phyloP scores from a whole-genome alignment of 2,888 invertebrate genomes.

The Acronicta alni region DNA sequence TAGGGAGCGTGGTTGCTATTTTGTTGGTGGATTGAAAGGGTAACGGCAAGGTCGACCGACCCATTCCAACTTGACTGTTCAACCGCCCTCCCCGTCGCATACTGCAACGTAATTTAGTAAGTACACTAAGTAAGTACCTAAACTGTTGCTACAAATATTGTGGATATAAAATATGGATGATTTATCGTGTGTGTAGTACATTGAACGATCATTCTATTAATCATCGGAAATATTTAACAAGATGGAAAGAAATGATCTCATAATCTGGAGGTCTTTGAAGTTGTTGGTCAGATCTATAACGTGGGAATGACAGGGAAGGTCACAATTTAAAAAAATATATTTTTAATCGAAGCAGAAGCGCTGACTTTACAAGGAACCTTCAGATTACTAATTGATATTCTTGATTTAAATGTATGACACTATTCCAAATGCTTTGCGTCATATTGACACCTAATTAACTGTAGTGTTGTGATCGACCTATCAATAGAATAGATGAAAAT shows the following conservation, averaged over 20 bases:
- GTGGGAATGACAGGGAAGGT: no score
- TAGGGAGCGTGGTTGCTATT: background rate
- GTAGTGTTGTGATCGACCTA: conserved; percentile 12
- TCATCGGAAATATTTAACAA: conserved; percentile 32
- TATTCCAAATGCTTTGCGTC: conserved; percentile 16
- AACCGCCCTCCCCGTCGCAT: conserved; percentile 7
- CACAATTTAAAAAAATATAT: background rate
- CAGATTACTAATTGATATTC: conserved; percentile 10
- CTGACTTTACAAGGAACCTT: conserved; percentile 16
- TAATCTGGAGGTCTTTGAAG: conserved; percentile 28
- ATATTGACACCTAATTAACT: conserved; percentile 35
- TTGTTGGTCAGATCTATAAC: background rate
- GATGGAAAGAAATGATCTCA: conserved; percentile 11
- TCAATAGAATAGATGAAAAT: conserved; percentile 19
- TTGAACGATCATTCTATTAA: conserved; percentile 13
- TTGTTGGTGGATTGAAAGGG: no score
- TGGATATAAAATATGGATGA: conserved; percentile 33
- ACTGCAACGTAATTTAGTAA: conserved; percentile 10
- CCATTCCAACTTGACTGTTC: background rate
- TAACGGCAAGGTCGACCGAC: no score
- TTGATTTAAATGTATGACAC: conserved; percentile 16
- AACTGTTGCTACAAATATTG: conserved; percentile 30
- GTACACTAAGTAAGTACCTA: conserved; percentile 21
- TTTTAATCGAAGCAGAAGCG: background rate
- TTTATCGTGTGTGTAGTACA: conserved; percentile 11